Evolutionary conservation across 2,113 vertebrate species (phyloP).

Genomic region (Aythya baeri): DNA sequence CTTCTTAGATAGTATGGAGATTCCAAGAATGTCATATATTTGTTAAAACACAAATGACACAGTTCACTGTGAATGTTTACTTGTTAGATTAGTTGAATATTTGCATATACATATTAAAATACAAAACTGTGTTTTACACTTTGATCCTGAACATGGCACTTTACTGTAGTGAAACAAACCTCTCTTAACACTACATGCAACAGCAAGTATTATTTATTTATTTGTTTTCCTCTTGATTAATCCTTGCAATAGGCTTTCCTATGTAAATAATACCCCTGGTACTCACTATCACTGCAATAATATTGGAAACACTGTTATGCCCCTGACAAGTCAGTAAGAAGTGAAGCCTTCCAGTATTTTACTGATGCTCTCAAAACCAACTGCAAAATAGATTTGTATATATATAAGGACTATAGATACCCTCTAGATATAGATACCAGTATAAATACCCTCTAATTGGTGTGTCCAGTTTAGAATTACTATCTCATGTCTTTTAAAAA

Average conservation of each 20-base stretch:
- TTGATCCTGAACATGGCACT: neutral
- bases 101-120: conserved; percentile 17
- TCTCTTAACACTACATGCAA: neutral
- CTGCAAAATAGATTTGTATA: too few species aligned
- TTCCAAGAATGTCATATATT: neutral
- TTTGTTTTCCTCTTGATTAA: neutral
- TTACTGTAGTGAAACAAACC: neutral
- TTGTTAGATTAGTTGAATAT: neutral
- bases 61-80: neutral
- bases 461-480: neutral
- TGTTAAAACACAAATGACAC: neutral
- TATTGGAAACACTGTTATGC: neutral
- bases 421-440: neutral
- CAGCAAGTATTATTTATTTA: neutral
- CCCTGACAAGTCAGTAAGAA: neutral
- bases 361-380: neutral
- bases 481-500: neutral
- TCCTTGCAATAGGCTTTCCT: neutral
- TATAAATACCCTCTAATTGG: neutral
- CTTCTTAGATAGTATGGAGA: neutral
- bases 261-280: neutral
- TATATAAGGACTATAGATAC: neutral
- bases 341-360: neutral
- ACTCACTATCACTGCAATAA: neutral
- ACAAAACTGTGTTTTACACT: neutral